phyloP scores from a whole-genome alignment of 2,888 invertebrate genomes.

The Oscheius sp. region DNA sequence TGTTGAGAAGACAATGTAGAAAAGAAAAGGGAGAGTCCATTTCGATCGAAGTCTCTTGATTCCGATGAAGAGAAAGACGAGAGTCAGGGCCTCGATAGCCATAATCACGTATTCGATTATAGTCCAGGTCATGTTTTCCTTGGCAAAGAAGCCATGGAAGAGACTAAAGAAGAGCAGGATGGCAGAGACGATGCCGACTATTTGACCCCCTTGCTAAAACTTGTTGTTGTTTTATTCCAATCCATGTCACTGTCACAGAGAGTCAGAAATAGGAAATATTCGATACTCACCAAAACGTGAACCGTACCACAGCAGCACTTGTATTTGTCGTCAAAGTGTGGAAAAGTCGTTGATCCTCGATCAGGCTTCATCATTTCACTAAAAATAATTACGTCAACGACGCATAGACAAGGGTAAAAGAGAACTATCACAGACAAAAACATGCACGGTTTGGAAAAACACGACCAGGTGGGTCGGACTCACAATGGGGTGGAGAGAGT shows the following conservation, averaged over 20 bases:
- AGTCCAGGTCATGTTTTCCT: not conserved
- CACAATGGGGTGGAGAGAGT: too few relatives aligned
- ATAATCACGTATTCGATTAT: slow-evolving; percentile 18
- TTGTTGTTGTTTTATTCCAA: not conserved
- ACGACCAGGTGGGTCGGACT: not conserved
- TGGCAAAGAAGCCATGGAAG: slow-evolving; percentile 33
- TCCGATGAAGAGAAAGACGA: slow-evolving; percentile 34
- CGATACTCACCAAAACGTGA: slow-evolving; percentile 45
- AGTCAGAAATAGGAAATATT: not conserved
- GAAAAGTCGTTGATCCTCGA: slow-evolving; percentile 22
- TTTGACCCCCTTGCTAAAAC: slow-evolving; percentile 47
- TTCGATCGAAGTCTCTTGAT: slow-evolving; percentile 25
- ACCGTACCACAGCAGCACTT: slow-evolving; percentile 53
- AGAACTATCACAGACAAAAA: not conserved
- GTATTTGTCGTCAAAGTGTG: slow-evolving; percentile 49
- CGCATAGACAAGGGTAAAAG: not conserved
- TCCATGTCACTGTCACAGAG: not conserved
- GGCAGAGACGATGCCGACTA: slow-evolving; percentile 47
- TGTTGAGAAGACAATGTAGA: slow-evolving; percentile 10
- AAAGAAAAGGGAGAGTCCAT: slow-evolving; percentile 31
- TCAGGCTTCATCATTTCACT: slow-evolving; percentile 16
- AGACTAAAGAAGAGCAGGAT: slow-evolving; percentile 31
- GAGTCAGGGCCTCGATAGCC: slow-evolving; percentile 32
- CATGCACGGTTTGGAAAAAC: not conserved
- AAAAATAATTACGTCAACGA: not conserved